Conservation (phyloP, 2,113 vertebrate genomes). For the Pseudorectes ferrugineus region DNA sequence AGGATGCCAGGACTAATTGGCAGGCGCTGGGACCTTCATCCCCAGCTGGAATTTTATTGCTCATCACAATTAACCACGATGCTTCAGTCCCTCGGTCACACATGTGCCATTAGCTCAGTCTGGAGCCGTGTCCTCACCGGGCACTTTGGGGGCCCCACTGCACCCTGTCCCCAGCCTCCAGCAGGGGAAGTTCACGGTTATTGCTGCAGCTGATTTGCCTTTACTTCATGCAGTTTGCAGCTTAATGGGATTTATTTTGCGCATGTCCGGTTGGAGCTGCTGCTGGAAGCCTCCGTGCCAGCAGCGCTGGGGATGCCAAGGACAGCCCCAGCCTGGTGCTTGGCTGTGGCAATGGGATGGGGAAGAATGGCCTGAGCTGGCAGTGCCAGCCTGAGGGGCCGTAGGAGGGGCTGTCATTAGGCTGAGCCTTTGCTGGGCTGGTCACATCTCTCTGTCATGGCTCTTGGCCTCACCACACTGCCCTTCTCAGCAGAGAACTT, state of each 20-base stretch:
- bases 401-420: neutral
- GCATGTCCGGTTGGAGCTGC: neutral
- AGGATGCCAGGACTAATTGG: slow-evolving; percentile 60
- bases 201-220: neutral
- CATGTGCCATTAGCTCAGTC: neutral
- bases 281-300: neutral
- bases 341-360: rapidly evolving
- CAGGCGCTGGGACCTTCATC: slow-evolving; percentile 2
- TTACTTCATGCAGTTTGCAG: neutral
- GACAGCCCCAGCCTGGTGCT: neutral
- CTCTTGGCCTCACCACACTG: neutral
- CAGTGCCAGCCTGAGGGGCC: rapidly evolving
- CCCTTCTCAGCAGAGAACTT: neutral
- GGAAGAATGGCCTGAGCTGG: neutral
- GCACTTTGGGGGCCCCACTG: neutral
- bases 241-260: slow-evolving; percentile 11
- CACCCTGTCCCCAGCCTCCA: neutral
- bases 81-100: neutral
- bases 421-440: neutral
- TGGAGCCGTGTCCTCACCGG: neutral
- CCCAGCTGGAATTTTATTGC: slow-evolving; percentile 57
- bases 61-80: slow-evolving; percentile 23
- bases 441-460: rapidly evolving
- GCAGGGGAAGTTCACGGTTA: neutral
- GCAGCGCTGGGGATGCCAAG: neutral